These are phyloP conservation scores for Euphydryas editha DNA, from an alignment of 2,888 invertebrate species.

Conservation along the genomic window DNA sequence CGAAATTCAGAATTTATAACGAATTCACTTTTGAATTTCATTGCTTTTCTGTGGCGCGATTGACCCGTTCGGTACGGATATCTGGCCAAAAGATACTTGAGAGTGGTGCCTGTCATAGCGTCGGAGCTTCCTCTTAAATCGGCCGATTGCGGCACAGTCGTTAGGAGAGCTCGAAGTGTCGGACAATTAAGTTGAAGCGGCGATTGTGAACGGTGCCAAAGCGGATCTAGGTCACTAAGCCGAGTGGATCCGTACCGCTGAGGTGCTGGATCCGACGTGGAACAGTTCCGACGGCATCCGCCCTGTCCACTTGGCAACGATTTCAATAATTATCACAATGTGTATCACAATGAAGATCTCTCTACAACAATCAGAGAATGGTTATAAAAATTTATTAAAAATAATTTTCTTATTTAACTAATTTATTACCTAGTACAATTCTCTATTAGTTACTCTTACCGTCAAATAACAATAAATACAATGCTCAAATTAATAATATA, in stretches of 20 bases:
- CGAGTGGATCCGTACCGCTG: conserved; percentile 73
- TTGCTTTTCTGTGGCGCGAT: conserved; percentile 53
- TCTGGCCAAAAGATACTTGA: conserved; percentile 58
- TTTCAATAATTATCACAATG: conserved; percentile 46
- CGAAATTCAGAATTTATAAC: conserved; percentile 62
- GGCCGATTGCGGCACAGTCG: conserved; percentile 80
- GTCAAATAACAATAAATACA: too few relatives aligned
- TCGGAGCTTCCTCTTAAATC: conserved; percentile 74
- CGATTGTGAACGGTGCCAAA: conserved; percentile 82
- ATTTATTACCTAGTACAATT: too few relatives aligned
- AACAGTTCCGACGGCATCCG: conserved; percentile 60
- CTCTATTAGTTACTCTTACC: too few relatives aligned
- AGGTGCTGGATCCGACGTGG: conserved; percentile 63
- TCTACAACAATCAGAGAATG: conserved; percentile 29
- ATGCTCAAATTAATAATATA: too few relatives aligned
- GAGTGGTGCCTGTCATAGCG: conserved; percentile 58
- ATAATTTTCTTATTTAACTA: too few relatives aligned
- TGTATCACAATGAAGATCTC: conserved; percentile 35
- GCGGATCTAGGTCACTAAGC: conserved; percentile 81
- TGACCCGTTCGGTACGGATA: conserved; percentile 61
- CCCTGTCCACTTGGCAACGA: conserved; percentile 65
- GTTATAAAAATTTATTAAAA: not conserved
- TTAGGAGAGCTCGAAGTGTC: conserved; percentile 81
- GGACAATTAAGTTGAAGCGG: conserved; percentile 83
- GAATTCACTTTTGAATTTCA: conserved; percentile 50